A percentile compares a stretch with the other conserved stretches of the same genome.
Conservation (phyloP, 2,797 vertebrate genomes). For the Chromobotia macracanthus region DNA sequence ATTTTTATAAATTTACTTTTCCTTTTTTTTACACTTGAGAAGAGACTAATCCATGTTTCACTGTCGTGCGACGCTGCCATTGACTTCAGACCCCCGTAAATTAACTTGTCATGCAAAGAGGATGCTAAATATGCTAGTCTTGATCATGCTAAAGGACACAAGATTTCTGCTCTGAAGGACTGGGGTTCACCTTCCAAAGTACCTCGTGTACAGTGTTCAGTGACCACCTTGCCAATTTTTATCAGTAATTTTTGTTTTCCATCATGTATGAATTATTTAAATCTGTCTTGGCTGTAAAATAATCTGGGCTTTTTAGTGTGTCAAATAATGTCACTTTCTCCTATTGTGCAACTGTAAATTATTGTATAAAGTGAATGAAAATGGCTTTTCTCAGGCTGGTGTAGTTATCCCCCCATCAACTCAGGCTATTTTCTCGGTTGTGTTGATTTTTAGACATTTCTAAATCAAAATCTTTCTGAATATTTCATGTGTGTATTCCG, state of each 20-base stretch:
- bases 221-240: slow-evolving; percentile 86
- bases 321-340: slow-evolving; percentile 82
- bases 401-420: slow-evolving; percentile 87
- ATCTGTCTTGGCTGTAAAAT: slow-evolving; percentile 91
- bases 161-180: slow-evolving; percentile 80
- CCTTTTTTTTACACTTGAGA: slow-evolving; percentile 78
- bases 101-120: slow-evolving; percentile 75
- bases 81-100: slow-evolving; percentile 73
- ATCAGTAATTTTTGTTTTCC: slow-evolving; percentile 67
- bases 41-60: slow-evolving; percentile 84
- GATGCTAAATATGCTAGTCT: slow-evolving; percentile 71
- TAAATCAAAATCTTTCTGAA: slow-evolving; percentile 79
- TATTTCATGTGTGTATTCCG: slow-evolving; percentile 75
- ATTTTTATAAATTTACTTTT: slow-evolving; percentile 80
- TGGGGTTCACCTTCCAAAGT: slow-evolving; percentile 93
- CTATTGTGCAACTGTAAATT: slow-evolving; percentile 90
- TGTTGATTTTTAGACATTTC: slow-evolving; percentile 75
- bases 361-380: slow-evolving; percentile 94
- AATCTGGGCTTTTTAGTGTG: slow-evolving; percentile 83
- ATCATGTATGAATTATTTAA: slow-evolving; percentile 97
- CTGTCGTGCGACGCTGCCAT: slow-evolving; percentile 81
- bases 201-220: slow-evolving; percentile 98
- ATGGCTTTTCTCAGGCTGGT: slow-evolving; percentile 91
- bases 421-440: slow-evolving; percentile 90
- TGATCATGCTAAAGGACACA: slow-evolving; percentile 78